Conservation (phyloP, 2,888 invertebrate genomes). For the Cheilosia grossa region DNA sequence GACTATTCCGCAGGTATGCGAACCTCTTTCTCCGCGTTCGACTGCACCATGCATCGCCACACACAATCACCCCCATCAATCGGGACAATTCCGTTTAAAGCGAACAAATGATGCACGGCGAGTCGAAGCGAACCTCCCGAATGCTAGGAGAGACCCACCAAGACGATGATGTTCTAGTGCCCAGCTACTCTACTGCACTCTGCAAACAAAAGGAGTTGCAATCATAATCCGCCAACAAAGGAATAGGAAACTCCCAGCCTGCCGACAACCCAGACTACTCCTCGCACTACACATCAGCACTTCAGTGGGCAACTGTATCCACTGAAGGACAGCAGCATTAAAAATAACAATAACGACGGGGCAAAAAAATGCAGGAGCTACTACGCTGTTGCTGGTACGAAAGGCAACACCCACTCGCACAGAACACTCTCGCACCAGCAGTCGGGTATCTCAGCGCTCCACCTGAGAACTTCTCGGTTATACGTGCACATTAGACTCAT, state of each 20-base stretch:
- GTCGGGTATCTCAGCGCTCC: neutral
- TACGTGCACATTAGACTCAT: slow-evolving; percentile 17
- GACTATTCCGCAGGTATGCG: neutral
- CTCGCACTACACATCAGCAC: slow-evolving; percentile 3
- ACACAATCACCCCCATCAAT: slow-evolving; percentile 59
- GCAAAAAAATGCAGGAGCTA: slow-evolving; percentile 54
- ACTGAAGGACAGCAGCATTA: slow-evolving; percentile 20
- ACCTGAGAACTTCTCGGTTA: slow-evolving; percentile 33
- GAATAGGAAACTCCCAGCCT: slow-evolving; percentile 55
- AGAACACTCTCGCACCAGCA: slow-evolving; percentile 22
- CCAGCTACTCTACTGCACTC: slow-evolving; percentile 13
- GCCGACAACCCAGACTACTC: slow-evolving; percentile 45
- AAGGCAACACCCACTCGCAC: slow-evolving; percentile 61
- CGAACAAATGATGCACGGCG: slow-evolving; percentile 49
- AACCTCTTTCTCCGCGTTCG: slow-evolving; percentile 31
- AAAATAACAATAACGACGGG: slow-evolving; percentile 28
- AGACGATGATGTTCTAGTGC: slow-evolving; percentile 37
- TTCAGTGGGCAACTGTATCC: slow-evolving; percentile 37
- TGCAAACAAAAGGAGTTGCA: slow-evolving; percentile 47
- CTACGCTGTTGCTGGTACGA: slow-evolving; percentile 38
- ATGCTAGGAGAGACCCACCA: slow-evolving; percentile 53
- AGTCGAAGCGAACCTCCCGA: slow-evolving; percentile 2
- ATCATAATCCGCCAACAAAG: slow-evolving; percentile 63
- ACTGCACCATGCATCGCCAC: slow-evolving; percentile 1
- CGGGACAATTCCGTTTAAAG: slow-evolving; percentile 60